phyloP scores from a whole-genome alignment of 2,888 invertebrate genomes.

The Parthenolecanium corni region DNA sequence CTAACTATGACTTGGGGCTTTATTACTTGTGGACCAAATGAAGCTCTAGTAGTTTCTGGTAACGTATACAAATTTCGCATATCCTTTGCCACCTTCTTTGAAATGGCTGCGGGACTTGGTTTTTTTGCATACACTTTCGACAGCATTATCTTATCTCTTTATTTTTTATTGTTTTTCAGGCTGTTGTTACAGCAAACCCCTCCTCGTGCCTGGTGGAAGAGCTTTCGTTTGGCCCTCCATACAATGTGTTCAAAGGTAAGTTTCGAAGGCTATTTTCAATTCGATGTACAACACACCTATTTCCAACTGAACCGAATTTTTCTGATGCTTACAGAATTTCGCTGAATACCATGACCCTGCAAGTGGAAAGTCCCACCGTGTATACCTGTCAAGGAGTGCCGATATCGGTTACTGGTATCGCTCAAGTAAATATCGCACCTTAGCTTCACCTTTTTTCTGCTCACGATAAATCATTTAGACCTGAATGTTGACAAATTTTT shows the following conservation, averaged over 20 bases:
- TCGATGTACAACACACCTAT: background rate
- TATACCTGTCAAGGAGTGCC: constrained; percentile 95
- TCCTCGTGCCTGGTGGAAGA: constrained; percentile 87
- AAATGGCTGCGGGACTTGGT: constrained; percentile 5
- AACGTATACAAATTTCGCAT: constrained; percentile 35
- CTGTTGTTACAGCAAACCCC: constrained; percentile 87
- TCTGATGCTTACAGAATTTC: constrained; percentile 58
- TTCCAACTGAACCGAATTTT: background rate
- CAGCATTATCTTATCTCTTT: background rate
- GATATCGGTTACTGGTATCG: constrained; percentile 93
- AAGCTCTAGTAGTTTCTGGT: constrained; percentile 90
- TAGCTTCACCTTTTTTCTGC: no score
- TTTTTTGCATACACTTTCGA: constrained; percentile 15
- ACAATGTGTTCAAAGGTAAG: constrained; percentile 66
- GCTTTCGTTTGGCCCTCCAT: constrained; percentile 95
- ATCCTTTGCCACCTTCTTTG: background rate
- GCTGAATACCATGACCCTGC: constrained; percentile 91
- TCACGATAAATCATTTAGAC: no score
- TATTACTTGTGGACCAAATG: constrained; percentile 88
- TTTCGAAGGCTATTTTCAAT: background rate
- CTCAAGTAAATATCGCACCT: constrained; percentile 75
- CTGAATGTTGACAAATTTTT: no score
- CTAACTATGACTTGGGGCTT: constrained; percentile 67
- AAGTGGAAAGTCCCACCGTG: constrained; percentile 89
- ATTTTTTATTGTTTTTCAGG: constrained; percentile 48